Percentiles rank a stretch among this genome's conserved stretches.
Conservation (phyloP, 2,888 invertebrate genomes). For the Drosophila trichaetosa region DNA sequence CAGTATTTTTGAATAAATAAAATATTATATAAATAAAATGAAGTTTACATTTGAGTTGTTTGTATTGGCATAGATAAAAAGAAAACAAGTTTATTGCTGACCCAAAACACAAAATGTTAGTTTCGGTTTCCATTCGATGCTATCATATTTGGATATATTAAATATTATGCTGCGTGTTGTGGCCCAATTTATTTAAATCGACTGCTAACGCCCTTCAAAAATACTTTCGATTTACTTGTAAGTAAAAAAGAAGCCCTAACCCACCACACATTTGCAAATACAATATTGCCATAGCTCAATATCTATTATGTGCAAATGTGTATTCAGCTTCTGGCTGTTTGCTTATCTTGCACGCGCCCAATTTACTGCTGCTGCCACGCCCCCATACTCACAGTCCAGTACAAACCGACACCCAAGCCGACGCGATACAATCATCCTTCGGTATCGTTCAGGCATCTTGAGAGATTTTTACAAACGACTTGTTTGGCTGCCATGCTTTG, state of each 20-base stretch:
- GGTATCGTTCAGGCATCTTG: conserved; percentile 19
- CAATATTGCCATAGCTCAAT: conserved; percentile 36
- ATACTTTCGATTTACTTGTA: conserved; percentile 31
- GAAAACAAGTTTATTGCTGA: conserved; percentile 6
- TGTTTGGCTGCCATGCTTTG: conserved; percentile 56
- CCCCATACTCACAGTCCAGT: conserved; percentile 1
- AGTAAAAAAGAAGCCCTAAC: conserved; percentile 2
- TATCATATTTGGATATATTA: conserved; percentile 7
- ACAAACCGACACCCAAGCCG: background rate
- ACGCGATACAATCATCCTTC: background rate
- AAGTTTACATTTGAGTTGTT: background rate
- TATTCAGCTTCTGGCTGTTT: conserved; percentile 53
- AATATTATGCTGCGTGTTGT: conserved; percentile 7
- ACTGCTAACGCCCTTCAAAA: conserved; percentile 26
- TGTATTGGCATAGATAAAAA: background rate
- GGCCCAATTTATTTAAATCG: conserved; percentile 31
- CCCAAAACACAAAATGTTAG: conserved; percentile 7
- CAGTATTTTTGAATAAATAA: background rate
- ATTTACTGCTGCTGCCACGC: conserved; percentile 23
- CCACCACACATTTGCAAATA: conserved; percentile 4
- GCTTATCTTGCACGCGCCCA: conserved; percentile 55
- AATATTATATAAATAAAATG: background rate
- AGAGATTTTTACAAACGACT: conserved; percentile 54
- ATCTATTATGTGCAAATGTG: conserved; percentile 57
- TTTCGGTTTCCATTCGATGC: conserved; percentile 15